These are phyloP conservation scores for Germaria angustata DNA, from an alignment of 2,888 invertebrate genomes.

Conservation along the genomic window DNA sequence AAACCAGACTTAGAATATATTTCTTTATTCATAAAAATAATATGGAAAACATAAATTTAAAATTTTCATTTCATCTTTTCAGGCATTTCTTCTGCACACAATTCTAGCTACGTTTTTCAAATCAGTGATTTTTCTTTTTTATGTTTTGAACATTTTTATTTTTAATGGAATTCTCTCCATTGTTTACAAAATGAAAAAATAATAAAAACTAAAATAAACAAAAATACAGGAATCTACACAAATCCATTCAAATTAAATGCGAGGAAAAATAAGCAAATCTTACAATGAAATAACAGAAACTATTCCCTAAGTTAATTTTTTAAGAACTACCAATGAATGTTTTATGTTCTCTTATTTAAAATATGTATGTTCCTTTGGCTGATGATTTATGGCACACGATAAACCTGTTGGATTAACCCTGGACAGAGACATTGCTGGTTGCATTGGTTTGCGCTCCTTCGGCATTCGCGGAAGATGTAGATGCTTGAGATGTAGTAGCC, in stretches of 20 bases:
- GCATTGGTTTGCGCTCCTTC: conserved; percentile 37
- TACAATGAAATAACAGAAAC: conserved; percentile 1
- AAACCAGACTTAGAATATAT: too few species aligned
- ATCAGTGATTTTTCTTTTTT: not conserved
- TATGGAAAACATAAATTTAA: too few species aligned
- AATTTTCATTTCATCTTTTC: too few species aligned
- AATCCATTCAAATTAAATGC: conserved; percentile 7
- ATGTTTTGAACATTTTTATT: conserved; percentile 57
- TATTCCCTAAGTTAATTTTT: conserved; percentile 26
- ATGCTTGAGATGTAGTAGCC: conserved; percentile 4
- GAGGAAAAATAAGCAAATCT: conserved; percentile 31
- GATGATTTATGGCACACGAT: conserved; percentile 29
- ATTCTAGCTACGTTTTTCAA: conserved; percentile 27
- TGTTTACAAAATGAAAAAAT: conserved; percentile 16
- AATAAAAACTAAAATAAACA: not conserved
- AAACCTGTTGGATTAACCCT: conserved; percentile 48
- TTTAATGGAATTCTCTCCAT: conserved; percentile 64
- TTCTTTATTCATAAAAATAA: too few species aligned
- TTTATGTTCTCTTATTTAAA: not conserved
- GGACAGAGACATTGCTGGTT: conserved; percentile 65
- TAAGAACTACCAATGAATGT: conserved; percentile 23
- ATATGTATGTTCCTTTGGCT: conserved; percentile 19
- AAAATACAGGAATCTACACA: conserved; percentile 1
- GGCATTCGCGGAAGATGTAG: conserved; percentile 1
- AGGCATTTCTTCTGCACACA: conserved; percentile 26